Evolutionary conservation across 2,797 vertebrate genomes (phyloP).

Genomic region (Hoplostethus atlanticus): DNA sequence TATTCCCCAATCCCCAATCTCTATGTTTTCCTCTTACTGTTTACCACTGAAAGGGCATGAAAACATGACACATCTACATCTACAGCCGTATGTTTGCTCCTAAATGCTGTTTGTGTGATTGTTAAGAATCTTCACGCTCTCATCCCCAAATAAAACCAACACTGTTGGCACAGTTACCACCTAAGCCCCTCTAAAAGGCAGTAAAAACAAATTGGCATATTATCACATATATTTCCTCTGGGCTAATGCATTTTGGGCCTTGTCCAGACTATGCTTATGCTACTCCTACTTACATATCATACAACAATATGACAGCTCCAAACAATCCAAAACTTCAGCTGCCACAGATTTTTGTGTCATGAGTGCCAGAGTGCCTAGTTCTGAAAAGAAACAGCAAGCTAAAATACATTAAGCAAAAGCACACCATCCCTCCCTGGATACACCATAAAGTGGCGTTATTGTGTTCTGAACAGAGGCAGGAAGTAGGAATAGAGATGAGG

Average conservation of each 20-base stretch:
- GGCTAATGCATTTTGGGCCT: background rate
- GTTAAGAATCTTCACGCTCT: background rate
- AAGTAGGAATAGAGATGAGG: slow-evolving; percentile 80
- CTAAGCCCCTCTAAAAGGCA: background rate
- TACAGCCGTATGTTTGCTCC: slow-evolving; percentile 2
- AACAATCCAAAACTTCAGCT: slow-evolving; percentile 44
- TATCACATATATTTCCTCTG: slow-evolving; percentile 4
- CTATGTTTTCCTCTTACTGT: too few species aligned
- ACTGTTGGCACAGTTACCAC: background rate
- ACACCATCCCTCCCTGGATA: slow-evolving; percentile 61
- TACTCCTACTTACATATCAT: slow-evolving; percentile 15
- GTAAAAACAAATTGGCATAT: background rate
- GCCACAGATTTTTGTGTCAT: slow-evolving; percentile 15
- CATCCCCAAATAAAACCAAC: background rate
- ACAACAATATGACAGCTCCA: slow-evolving; percentile 25
- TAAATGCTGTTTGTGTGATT: background rate
- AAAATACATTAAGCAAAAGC: slow-evolving; percentile 54
- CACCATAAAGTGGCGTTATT: slow-evolving; percentile 73
- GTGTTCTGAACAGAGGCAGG: slow-evolving; percentile 74
- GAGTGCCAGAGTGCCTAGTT: slow-evolving; percentile 27
- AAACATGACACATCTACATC: background rate
- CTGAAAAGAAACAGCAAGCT: slow-evolving; percentile 39
- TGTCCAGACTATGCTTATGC: background rate
- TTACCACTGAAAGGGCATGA: background rate
- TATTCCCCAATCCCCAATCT: background rate